A percentile compares a stretch with the other conserved stretches of the same genome.
These are phyloP conservation scores for Callipepla squamata DNA, from an alignment of 2,113 vertebrate genomes.

Conservation along the genomic window DNA sequence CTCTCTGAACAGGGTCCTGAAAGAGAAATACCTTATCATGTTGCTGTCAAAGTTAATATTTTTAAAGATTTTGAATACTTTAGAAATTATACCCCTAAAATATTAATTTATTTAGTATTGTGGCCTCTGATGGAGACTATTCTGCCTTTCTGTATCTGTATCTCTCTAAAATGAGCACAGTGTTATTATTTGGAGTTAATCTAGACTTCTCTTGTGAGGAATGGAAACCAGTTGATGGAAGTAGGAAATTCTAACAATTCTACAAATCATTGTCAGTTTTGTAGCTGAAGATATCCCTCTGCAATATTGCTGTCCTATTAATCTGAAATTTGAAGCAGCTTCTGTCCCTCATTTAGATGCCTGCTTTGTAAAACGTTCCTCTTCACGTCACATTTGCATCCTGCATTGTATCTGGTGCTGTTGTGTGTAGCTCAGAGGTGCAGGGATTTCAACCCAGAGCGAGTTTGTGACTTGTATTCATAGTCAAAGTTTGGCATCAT, in stretches of 20 bases:
- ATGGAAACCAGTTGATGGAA: not conserved
- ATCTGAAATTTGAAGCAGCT: not conserved
- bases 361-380: not conserved
- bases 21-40: not conserved
- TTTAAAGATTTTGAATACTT: not conserved
- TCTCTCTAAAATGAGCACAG: not conserved
- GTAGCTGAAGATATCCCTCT: not conserved
- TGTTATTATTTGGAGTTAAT: not conserved
- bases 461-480: slow-evolving; percentile 49
- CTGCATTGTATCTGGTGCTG: not conserved
- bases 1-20: not conserved
- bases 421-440: not conserved
- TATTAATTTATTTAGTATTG: not conserved
- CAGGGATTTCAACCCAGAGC: not conserved
- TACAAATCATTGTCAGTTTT: not conserved
- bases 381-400: slow-evolving; percentile 6
- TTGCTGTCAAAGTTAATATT: not conserved
- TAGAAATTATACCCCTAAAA: not conserved
- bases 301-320: not conserved
- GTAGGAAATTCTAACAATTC: not conserved
- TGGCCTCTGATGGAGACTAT: not conserved
- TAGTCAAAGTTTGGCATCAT: slow-evolving; percentile 57
- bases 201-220: not conserved
- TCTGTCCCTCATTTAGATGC: not conserved
- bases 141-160: not conserved